Evolutionary conservation across 37 sponge, comb jelly and placozoan species (phyloP), one percentile per base, ranked within the genome.

Genomic region (Petrosia ficiformis): DNA sequence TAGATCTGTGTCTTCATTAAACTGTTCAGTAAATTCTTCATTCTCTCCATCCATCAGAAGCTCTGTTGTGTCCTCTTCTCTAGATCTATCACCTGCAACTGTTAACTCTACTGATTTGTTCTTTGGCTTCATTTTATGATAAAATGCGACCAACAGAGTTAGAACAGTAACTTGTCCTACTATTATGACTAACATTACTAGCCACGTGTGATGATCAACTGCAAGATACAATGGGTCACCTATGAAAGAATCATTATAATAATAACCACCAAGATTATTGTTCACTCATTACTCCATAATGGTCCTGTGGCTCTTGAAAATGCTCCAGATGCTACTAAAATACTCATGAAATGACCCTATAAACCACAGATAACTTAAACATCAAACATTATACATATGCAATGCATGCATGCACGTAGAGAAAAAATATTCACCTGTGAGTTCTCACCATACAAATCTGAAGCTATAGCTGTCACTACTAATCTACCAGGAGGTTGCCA

Each of bases 261-360:
- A 6, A 5, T 6, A n/a, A n/a, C 28, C 6, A n/a, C n/a, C 5
- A 24, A 10, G 22, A 36, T 34, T 60, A 29, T 57, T 22, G 4
- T 29, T 26, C 34, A 29, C 39, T 31, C 22, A 69, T 44, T 32
- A 83, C 76, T 68, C 64, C 72, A 75, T 14, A 75, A 64, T 11
- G 83, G 84, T 63, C 77, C 84, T 40, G 76, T 63, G 33, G 43
- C 32, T 48, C 69, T 69, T n/a, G 77, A n/a, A 1, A 77, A 8
- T 30, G 72, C 72, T 28, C 77, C 84, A 2, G 35, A 41, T 41
- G 52, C 67, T 29, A 84, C 72, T 14, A 84, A 33, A 19, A 59
- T 1, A 43, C 77, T 77, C 39, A 59, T 57, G 26, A 82, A 28
- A 16, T 75, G n/a, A 57, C 75, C 68, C 83, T 82, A 36, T 57